These are phyloP conservation scores for Radopholus similis DNA, from an alignment of 1,140 invertebrate species.

Conservation along the genomic window DNA sequence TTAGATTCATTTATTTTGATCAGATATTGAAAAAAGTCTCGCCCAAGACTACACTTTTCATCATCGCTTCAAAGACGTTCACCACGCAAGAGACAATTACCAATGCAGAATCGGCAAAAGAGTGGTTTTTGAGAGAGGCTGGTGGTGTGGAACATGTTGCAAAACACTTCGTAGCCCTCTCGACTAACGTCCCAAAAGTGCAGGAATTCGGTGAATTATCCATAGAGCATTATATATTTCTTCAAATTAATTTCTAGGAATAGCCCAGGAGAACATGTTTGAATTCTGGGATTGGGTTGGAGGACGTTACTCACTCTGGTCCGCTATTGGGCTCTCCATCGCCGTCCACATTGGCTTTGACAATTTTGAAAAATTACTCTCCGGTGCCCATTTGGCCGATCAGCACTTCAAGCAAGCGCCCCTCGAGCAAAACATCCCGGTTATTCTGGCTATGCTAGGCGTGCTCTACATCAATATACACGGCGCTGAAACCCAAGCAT, in stretches of 20 bases:
- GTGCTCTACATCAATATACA: constrained; percentile 95
- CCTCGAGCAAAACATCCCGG: constrained; percentile 87
- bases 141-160: constrained; percentile 80
- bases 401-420: constrained; percentile 83
- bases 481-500: constrained; percentile 86
- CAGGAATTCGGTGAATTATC: constrained; percentile 34
- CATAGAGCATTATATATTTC: constrained; percentile 75
- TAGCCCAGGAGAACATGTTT: constrained; percentile 95
- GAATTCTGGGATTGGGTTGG: constrained; percentile 99
- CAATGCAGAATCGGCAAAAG: constrained; percentile 91
- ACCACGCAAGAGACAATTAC: constrained; percentile 99
- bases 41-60: constrained; percentile 90
- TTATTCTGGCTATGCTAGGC: constrained; percentile 86
- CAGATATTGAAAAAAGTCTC: constrained; percentile 76
- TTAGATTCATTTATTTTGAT: constrained; percentile 20
- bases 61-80: constrained; percentile 98
- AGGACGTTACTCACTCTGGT: constrained; percentile 89
- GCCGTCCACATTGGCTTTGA: constrained; percentile 82
- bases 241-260: constrained; percentile 67
- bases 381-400: constrained; percentile 88
- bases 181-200: constrained; percentile 74
- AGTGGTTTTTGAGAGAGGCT: constrained; percentile 81
- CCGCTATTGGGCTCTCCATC: constrained; percentile 94
- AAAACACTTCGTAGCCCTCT: constrained; percentile 95
- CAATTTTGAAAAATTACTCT: constrained; percentile 86